Evolutionary conservation across 2,113 vertebrate genomes (phyloP), one percentile per base, ranked within the genome.

Genomic region (Gobio gobio): DNA sequence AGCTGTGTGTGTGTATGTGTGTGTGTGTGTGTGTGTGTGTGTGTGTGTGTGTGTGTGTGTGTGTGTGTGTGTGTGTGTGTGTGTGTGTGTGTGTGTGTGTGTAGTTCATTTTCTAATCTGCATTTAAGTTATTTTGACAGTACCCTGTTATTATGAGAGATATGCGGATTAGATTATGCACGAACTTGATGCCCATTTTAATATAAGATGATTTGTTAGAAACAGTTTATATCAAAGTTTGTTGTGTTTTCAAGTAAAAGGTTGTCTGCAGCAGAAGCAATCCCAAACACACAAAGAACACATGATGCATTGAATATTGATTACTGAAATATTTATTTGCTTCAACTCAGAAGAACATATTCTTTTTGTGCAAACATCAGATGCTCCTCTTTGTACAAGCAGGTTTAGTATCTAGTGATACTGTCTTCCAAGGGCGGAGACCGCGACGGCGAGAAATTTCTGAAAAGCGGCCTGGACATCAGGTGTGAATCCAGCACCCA

Each of bases 391-490:
- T 6, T 85, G 43, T 51, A 33, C 40, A 68, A 84, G 43, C 36
- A 24, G 16, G 70, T 33, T 74, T 47, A 58, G 49, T 56, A 20
- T 87, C 54, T 85, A 89, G n/a, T 87, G 63, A 76, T 87, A 85
- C 76, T 86, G 82, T 77, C 64, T 89, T 49, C 70, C 64, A 13
- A 82, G 73, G 12, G 66, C 76, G 3, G 82, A 36, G 12, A 81
- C 54, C 2, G 40, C 83, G 6, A 83, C 85, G n/a, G 87, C 58
- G 77, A 90, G 61, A 78, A 90, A 88, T 29, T 89, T 90, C 82
- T 90, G 89, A 36, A 86, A 86, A 64, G 85, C 78, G 16, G 88
- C 89, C 75, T 90, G 89, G 12, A 87, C 64, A 14, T 85, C 73
- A 80, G 88, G 82, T 16, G 78, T 87, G 79, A 89, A 89, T 22